Evolutionary conservation across 2,888 invertebrate genomes (phyloP), one percentile per base, ranked within the genome.

Genomic region (Helobdella robusta): DNA sequence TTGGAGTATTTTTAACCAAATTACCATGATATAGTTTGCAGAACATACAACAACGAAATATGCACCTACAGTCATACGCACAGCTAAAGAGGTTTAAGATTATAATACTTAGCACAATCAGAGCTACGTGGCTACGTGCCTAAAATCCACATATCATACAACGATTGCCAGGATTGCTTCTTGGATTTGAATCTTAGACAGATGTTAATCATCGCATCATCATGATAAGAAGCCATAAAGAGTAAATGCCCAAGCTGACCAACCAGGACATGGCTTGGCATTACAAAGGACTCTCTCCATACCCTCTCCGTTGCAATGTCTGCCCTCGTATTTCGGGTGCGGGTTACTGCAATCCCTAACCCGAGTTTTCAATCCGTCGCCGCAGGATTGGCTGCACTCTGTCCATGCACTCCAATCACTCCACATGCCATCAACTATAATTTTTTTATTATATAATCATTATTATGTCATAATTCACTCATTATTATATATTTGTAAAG

Each of bases 381-480:
- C 79, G 73, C 80, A 80, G 0, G 74, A 70, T 3, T 69, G 69
- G 67, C 75, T 75, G 70, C 80, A 80, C 32, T 68, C 68, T 20
- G 73, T 72, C 79, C 79, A 80, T 4, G 72, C 59, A 35, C 70
- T 67, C 79, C 79, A 79, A 8, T 70, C 70, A 20, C 75, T 73
- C 78, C 78, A 79, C 18, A 70, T 65, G 23, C 79, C 79, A 72
- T 77, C 71, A 44, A 76, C 78, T 78, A 69, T n/a, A n/a, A n/a
- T 40, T 40, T 40, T 40, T 40, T 40, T 15, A 40, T 15, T 11
- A 15, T n/a, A 40, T 40, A 15, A 40, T n/a, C 11, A 40, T n/a
- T n/a, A n/a, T 40, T n/a, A 8, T 50, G n/a, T 50, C n/a, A n/a
- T 50, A 50, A 50, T 4, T 50, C 5, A 50, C n/a, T 4, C 50